Evolutionary conservation across 2,113 vertebrate species (phyloP), one percentile per base, ranked within the genome.

Genomic region (Melanerpes aurifrons): DNA sequence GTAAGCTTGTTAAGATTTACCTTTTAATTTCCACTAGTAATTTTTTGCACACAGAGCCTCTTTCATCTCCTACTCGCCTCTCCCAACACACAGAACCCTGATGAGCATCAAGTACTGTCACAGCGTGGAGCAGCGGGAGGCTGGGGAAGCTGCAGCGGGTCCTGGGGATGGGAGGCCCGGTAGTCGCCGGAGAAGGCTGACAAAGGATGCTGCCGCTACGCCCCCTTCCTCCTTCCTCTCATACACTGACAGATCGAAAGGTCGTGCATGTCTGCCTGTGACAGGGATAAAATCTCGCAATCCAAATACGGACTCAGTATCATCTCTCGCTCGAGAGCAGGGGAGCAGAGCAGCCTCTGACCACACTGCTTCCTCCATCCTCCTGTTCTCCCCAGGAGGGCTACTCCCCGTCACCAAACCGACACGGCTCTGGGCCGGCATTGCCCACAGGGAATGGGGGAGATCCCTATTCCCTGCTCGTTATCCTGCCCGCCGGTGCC

Each of bases 221-320:
- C 9, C 22, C 43, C 31, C 31, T 19, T n/a, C 31, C 32, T 16
- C 26, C 61, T 22, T 37, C 67, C 2, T 58, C 58, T 53, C 70
- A 2, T 4, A 15, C n/a, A 6, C 0, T 2, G 62, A 20, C 32
- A 6, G 64, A 62, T 47, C 17, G 9, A 16, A n/a, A 31, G 63
- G 25, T 54, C 15, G 45, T 22, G 24, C 25, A 21, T 6, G 31
- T 14, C 43, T 32, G 57, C 29, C 40, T 3, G 58, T 14, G 12
- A 13, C 2, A 10, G 16, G n/a, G 12, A 4, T 19, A 43, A n/a
- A 35, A 35, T 37, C 21, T 5, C 10, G 8, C 35, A 20, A 6
- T 3, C 40, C 40, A 2, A 7, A 32, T 57, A 17, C 28, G 62
- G 32, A 45, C 12, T 10, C 71, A 59, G 16, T 25, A 40, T 9